Base-by-base conservation (phyloP, 2,113 vertebrate species). In the Ictidomys tridecemlineatus region DNA sequence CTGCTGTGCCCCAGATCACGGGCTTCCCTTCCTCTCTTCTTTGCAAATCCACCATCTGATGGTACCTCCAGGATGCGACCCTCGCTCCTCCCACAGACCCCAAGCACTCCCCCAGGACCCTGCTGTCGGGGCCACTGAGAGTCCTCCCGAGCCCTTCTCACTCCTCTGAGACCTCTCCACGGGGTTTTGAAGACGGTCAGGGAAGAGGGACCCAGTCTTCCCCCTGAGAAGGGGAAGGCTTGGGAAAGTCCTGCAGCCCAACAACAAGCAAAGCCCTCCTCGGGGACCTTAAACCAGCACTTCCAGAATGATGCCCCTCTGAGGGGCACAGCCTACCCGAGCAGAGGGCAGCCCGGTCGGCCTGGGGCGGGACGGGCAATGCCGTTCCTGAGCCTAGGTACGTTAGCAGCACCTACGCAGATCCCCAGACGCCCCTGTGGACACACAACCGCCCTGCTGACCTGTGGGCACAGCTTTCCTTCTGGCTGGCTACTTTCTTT, bases 1-100 rank as follows among this genome's bases (percentile, higher is more conserved):
- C 6, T 12, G n/a, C 11, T 12, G 28, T 34, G 32, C 12, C 14
- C 7, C 22, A 14, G 45, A 3, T 1, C 12, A 30, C 5, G 6
- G 16, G 80, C n/a, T 39, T 85, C 26, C 37, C 14, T 39, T n/a
- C 30, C 13, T 82, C 51, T 22, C 48, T 28, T 32, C 83, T 76
- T 63, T 73, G n/a, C 22, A 30, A 76, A 9, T 76, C 39, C 30
- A 2, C 39, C 39, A 5, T 65, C n/a, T 9, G 14, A 12, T 56
- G 26, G 32, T 48, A 0, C 28, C 13, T 32, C 63, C 39, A 1
- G 0, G 5, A 22, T 5, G 34, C 26, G 2, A 32, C 45, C 22
- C 24, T 45, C 30, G 39, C 10, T 70, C 51, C 51, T 12, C 56
- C 42, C 12, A 7, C 11, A 11, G 8, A 28, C 69, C 32, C 34